phyloP scores from a whole-genome alignment of 35 echinoderm and acorn worm species.

The Diadema setosum region DNA sequence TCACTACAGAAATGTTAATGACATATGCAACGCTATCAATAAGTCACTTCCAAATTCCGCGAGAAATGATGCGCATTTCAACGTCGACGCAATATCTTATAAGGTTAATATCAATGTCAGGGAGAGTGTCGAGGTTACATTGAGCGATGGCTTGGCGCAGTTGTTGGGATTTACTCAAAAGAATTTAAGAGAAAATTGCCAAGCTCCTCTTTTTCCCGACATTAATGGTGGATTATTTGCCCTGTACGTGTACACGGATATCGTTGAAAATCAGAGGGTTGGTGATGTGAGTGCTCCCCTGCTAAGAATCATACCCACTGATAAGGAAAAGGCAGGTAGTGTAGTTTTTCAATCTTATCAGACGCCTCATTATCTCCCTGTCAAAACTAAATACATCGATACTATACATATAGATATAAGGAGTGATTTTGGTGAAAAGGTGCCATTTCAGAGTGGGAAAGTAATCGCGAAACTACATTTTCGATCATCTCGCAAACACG shows the following conservation, averaged over 20 bases:
- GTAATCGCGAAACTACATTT: not conserved
- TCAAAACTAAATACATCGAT: not conserved
- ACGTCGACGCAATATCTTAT: not conserved
- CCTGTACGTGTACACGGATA: constrained; percentile 46
- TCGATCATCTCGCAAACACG: not conserved
- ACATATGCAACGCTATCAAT: not conserved
- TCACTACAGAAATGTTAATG: not conserved
- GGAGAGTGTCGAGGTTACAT: not conserved
- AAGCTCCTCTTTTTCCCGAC: too few relatives aligned
- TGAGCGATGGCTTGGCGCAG: not conserved
- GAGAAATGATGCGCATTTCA: not conserved
- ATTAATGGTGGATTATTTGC: too few relatives aligned
- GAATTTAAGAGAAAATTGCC: not conserved
- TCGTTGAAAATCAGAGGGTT: constrained; percentile 42
- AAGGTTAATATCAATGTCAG: not conserved
- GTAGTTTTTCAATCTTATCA: not conserved
- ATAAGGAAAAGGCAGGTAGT: not conserved
- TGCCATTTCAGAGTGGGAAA: not conserved
- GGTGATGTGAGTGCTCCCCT: constrained; percentile 52
- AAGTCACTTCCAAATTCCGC: not conserved
- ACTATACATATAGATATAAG: constrained; percentile 1
- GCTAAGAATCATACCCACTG: constrained; percentile 16
- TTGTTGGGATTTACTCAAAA: not conserved
- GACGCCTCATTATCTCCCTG: not conserved
- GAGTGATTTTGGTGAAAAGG: not conserved